These are phyloP conservation scores for Ophthalmolycus amberensis DNA, from an alignment of 2,113 vertebrate genomes.

Conservation along the genomic window DNA sequence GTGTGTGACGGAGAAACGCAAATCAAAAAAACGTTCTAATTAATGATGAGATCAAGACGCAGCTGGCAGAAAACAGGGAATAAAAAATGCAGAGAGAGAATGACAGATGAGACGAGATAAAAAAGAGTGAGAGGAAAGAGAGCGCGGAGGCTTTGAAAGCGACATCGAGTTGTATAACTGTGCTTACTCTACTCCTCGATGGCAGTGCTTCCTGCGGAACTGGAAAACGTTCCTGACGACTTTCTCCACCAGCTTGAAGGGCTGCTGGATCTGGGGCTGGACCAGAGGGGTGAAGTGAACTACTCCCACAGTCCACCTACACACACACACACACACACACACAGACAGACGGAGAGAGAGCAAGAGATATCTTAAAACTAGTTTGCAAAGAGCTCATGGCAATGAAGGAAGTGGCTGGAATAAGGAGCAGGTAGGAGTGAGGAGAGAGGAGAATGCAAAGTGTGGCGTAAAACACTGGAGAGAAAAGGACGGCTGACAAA, in stretches of 20 bases:
- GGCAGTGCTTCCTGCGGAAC: slow-evolving; percentile 93
- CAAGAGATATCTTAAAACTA: slow-evolving; percentile 15
- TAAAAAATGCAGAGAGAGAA: slow-evolving; percentile 52
- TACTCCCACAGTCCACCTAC: slow-evolving; percentile 94
- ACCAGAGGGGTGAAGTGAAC: slow-evolving; percentile 92
- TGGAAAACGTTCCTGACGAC: slow-evolving; percentile 91
- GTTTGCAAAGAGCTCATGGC: slow-evolving; percentile 19
- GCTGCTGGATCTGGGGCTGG: slow-evolving; percentile 91
- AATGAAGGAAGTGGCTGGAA: slow-evolving; percentile 6
- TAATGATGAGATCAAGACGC: slow-evolving; percentile 43
- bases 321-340: slow-evolving; percentile 29
- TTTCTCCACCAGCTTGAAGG: slow-evolving; percentile 94
- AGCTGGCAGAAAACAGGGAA: slow-evolving; percentile 25
- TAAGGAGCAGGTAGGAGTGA: slow-evolving; percentile 18
- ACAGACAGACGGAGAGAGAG: slow-evolving; percentile 32
- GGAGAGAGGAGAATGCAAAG: slow-evolving; percentile 18
- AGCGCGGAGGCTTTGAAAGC: not conserved
- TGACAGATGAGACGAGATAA: slow-evolving; percentile 50
- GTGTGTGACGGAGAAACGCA: not conserved
- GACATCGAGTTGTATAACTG: slow-evolving; percentile 5
- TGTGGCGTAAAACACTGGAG: slow-evolving; percentile 10
- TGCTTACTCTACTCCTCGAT: slow-evolving; percentile 90
- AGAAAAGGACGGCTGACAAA: slow-evolving; percentile 51
- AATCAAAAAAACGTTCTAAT: slow-evolving; percentile 36
- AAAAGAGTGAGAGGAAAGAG: not conserved